phyloP scores from a whole-genome alignment of 1,140 invertebrate species.

The Conopomorpha cramerella region DNA sequence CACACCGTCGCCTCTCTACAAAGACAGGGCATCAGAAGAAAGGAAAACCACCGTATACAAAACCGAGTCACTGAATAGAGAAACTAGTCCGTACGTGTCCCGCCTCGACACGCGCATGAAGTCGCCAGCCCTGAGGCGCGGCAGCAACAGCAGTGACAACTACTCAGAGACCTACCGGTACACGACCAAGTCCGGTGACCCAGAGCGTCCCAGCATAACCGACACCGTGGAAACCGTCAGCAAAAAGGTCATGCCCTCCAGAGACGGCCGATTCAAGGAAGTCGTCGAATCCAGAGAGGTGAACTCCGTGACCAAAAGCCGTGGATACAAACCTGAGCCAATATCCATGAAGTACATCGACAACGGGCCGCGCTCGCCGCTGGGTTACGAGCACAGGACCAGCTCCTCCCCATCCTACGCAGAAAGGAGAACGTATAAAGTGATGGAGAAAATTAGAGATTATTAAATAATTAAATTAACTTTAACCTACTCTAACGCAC shows the following conservation, averaged over 20 bases:
- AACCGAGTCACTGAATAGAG: conserved; percentile 51
- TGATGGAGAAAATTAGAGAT: conserved; percentile 55
- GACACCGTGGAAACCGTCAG: conserved; percentile 70
- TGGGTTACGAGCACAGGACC: conserved; percentile 42
- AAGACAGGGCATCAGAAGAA: conserved; percentile 42
- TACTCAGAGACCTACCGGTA: conserved; percentile 72
- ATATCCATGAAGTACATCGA: conserved; percentile 52
- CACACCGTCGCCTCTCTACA: conserved; percentile 48
- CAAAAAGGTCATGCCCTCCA: conserved; percentile 67
- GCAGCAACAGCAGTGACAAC: conserved; percentile 68
- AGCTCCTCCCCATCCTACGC: conserved; percentile 29
- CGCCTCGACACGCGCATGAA: conserved; percentile 46
- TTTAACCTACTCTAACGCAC: conserved; percentile 7
- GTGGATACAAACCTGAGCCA: conserved; percentile 56
- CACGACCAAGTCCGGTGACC: conserved; percentile 67
- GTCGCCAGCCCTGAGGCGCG: conserved; percentile 52
- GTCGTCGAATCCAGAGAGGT: conserved; percentile 71
- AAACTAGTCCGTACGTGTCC: conserved; percentile 49
- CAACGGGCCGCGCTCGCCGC: conserved; percentile 44
- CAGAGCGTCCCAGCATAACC: conserved; percentile 65
- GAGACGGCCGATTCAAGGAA: conserved; percentile 64
- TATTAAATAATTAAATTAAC: conserved; percentile 25
- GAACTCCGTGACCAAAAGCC: conserved; percentile 69
- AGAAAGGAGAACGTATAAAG: conserved; percentile 49
- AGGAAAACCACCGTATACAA: conserved; percentile 48